These are phyloP conservation scores for Lasaia peninsularis DNA, from an alignment of 1,140 invertebrate genomes.

Conservation along the genomic window DNA sequence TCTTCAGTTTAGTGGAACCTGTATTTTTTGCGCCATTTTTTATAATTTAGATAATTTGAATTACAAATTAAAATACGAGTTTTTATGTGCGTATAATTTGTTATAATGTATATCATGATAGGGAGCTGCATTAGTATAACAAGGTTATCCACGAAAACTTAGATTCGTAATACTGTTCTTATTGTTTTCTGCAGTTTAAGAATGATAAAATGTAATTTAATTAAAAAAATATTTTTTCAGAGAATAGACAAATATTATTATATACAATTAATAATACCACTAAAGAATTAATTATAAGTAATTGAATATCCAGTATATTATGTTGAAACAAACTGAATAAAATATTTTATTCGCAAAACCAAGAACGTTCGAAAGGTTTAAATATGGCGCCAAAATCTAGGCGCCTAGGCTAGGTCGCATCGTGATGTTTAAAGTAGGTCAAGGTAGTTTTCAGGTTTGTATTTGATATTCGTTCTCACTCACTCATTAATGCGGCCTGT, in stretches of 20 bases:
- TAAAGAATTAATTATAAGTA: neutral
- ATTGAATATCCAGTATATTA: neutral
- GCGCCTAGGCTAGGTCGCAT: conserved; percentile 11
- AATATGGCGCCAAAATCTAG: conserved; percentile 28
- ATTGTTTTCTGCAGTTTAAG: neutral
- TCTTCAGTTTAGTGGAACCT: conserved; percentile 30
- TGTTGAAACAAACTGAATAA: too few relatives aligned
- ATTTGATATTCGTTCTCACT: conserved; percentile 13
- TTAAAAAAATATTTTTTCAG: too few relatives aligned
- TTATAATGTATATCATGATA: neutral
- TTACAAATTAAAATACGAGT: conserved; percentile 10
- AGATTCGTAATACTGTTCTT: neutral
- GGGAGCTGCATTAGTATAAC: neutral
- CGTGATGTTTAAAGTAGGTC: conserved; percentile 10
- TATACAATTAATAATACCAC: neutral
- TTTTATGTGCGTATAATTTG: neutral
- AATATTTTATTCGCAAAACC: too few relatives aligned
- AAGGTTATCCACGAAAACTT: neutral
- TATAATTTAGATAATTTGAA: conserved; percentile 23
- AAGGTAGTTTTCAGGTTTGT: conserved; percentile 15
- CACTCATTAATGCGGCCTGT: neutral
- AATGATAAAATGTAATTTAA: neutral
- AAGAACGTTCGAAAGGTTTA: neutral
- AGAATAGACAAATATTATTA: too few relatives aligned
- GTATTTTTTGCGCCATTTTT: conserved; percentile 34